These are phyloP conservation scores for Scaptomyza flava DNA, from an alignment of 2,888 invertebrate genomes.

Conservation along the genomic window DNA sequence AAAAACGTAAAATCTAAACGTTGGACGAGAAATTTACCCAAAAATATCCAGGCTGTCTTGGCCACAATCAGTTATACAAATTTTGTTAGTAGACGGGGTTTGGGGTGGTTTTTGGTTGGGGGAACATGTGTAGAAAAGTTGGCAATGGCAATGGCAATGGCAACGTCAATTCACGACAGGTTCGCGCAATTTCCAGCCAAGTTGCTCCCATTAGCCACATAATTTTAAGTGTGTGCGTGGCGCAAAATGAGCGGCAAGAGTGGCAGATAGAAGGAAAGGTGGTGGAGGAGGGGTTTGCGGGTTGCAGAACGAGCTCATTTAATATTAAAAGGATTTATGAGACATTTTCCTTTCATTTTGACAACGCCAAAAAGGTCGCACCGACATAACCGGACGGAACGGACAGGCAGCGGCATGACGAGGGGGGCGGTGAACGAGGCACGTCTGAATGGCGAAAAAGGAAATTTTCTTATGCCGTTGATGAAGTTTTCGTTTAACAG, in stretches of 20 bases:
- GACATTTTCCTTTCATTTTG: slow-evolving; percentile 82
- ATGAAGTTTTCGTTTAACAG: slow-evolving; percentile 82
- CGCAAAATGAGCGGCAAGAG: slow-evolving; percentile 37
- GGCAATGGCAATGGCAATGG: slow-evolving; percentile 32
- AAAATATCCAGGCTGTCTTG: slow-evolving; percentile 11
- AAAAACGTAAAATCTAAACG: slow-evolving; percentile 12
- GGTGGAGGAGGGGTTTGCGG: slow-evolving; percentile 1
- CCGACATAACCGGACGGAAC: slow-evolving; percentile 31
- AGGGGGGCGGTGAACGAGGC: not conserved
- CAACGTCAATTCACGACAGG: slow-evolving; percentile 50
- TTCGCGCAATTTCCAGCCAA: slow-evolving; percentile 77
- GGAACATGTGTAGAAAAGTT: slow-evolving; percentile 58
- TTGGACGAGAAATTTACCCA: not conserved
- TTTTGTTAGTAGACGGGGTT: slow-evolving; percentile 14
- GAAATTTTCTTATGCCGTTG: slow-evolving; percentile 70
- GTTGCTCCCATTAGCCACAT: slow-evolving; percentile 80
- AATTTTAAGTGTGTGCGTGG: slow-evolving; percentile 78
- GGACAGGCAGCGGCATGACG: not conserved
- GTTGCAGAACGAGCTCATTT: slow-evolving; percentile 75
- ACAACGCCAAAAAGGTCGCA: slow-evolving; percentile 66
- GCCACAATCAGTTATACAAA: slow-evolving; percentile 56
- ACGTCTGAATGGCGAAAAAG: slow-evolving; percentile 66
- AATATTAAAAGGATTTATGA: slow-evolving; percentile 83
- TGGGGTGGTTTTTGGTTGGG: not conserved
- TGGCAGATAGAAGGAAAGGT: not conserved